Evolutionary conservation across 2,888 invertebrate genomes (phyloP).

Genomic region (Lordiphosa fenestrarum): DNA sequence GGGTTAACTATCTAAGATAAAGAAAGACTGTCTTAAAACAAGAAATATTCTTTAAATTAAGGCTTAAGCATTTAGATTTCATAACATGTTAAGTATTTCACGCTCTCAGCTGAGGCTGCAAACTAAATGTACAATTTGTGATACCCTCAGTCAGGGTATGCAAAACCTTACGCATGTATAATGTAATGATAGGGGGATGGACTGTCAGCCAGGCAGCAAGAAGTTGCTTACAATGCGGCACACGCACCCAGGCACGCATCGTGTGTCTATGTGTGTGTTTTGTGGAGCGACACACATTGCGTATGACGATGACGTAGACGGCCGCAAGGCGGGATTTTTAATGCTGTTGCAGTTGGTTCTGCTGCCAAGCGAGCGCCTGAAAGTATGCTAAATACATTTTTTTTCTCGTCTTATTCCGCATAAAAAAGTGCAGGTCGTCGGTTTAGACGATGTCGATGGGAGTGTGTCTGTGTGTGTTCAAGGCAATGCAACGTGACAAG

Average conservation of each 20-base stretch:
- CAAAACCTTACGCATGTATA: conserved; percentile 11
- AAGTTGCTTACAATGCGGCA: conserved; percentile 49
- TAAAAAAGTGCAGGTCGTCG: conserved; percentile 33
- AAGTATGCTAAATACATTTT: conserved; percentile 71
- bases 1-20: no score
- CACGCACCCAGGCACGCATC: conserved; percentile 62
- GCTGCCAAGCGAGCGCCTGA: conserved; percentile 61
- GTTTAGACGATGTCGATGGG: conserved; percentile 42
- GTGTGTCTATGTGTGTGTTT: conserved; percentile 32
- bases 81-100: no score
- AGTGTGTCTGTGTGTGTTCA: conserved; percentile 35
- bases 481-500: conserved; percentile 65
- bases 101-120: no score
- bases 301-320: conserved; percentile 52
- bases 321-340: conserved; percentile 63
- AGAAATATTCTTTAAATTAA: no score
- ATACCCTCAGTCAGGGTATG: conserved; percentile 7
- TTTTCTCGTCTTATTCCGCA: conserved; percentile 7
- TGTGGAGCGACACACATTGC: conserved; percentile 71
- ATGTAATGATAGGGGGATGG: conserved; percentile 6
- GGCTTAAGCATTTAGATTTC: no score
- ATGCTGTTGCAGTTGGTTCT: conserved; percentile 40
- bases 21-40: no score
- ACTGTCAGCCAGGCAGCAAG: conserved; percentile 16
- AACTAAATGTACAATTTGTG: conserved; percentile 1